A percentile compares a stretch with the other conserved stretches of the same genome.
Evolutionary conservation across 2,797 vertebrate species (phyloP).

Genomic region (Chloroceryle amazona): DNA sequence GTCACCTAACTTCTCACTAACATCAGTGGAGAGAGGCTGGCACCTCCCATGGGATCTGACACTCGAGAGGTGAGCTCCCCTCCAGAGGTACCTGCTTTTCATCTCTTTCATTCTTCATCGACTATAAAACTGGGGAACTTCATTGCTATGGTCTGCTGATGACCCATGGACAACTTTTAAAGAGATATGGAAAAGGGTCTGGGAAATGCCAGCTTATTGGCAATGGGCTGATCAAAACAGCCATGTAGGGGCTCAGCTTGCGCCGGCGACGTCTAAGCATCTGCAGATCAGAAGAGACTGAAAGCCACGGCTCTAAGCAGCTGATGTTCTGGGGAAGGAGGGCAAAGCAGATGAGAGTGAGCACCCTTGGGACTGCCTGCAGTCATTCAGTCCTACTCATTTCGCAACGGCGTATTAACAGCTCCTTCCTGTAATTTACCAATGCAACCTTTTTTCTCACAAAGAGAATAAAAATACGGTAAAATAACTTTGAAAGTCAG

Average conservation of each 20-base stretch:
- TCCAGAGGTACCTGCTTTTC: neutral
- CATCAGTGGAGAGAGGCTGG: neutral
- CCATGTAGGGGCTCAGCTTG: neutral
- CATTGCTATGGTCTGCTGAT: neutral
- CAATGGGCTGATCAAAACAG: neutral
- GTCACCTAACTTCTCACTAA: neutral
- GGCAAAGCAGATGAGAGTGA: neutral
- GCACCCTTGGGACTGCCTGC: neutral
- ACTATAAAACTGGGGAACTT: neutral
- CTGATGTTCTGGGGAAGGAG: neutral
- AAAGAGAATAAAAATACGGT: constrained; percentile 10
- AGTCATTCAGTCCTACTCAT: neutral
- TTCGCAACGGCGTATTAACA: neutral
- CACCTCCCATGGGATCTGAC: fast-evolving
- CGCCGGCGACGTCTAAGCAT: neutral
- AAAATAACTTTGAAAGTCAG: constrained; percentile 58
- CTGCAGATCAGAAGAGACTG: neutral
- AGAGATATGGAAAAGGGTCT: neutral
- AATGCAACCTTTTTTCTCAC: neutral
- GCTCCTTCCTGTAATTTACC: neutral
- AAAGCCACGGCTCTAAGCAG: neutral
- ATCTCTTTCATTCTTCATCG: neutral
- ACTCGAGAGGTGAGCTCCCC: neutral
- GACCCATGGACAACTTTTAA: neutral
- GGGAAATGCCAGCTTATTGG: neutral